These are phyloP conservation scores for Apotomis capreana DNA, from an alignment of 2,888 invertebrate species.

Conservation along the genomic window DNA sequence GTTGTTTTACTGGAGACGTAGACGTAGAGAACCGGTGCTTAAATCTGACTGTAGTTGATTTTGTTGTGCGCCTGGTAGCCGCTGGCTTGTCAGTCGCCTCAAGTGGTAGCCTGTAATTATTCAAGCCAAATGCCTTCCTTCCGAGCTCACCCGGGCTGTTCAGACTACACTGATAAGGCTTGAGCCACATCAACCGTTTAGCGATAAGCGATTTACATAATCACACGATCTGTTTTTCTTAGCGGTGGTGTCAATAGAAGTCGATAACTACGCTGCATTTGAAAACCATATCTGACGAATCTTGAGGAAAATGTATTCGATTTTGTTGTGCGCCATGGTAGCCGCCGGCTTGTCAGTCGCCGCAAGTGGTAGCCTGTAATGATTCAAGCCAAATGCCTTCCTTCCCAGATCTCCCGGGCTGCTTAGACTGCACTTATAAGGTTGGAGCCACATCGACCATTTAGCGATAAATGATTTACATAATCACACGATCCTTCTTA, in stretches of 20 bases:
- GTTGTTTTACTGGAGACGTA: background rate
- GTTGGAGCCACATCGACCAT: background rate
- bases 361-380: constrained; percentile 64
- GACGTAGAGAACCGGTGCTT: constrained; percentile 2
- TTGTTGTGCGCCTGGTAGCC: constrained; percentile 47
- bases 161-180: constrained; percentile 5
- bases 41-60: constrained; percentile 35
- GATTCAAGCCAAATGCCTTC: constrained; percentile 64
- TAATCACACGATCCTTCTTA: too few species aligned
- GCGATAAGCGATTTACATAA: too few species aligned
- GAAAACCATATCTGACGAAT: too few species aligned
- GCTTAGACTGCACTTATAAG: constrained; percentile 4
- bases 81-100: constrained; percentile 54
- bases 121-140: constrained; percentile 61
- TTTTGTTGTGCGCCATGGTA: constrained; percentile 48
- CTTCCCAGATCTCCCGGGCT: constrained; percentile 35
- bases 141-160: constrained; percentile 6
- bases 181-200: background rate
- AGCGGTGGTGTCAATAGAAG: too few species aligned
- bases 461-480: too few species aligned
- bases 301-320: constrained; percentile 11
- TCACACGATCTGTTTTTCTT: too few species aligned
- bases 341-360: constrained; percentile 51
- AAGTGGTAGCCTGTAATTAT: constrained; percentile 66
- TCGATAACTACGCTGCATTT: too few species aligned